Evolutionary conservation across 1,140 invertebrate genomes (phyloP).

Genomic region (Bombus polaris): DNA sequence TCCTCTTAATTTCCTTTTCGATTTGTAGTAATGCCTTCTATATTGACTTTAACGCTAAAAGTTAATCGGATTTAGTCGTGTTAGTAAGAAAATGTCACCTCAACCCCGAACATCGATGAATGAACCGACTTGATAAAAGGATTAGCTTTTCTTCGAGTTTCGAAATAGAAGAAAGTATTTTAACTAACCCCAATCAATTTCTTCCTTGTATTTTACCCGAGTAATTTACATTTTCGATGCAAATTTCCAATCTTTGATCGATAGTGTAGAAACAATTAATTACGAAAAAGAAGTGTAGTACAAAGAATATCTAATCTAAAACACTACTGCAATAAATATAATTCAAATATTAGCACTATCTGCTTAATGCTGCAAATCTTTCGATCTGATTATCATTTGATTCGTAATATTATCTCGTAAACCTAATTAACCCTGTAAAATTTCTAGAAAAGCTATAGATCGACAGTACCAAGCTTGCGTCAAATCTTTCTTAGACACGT

Average conservation of each 20-base stretch:
- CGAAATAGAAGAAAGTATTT: neutral
- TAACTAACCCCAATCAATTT: neutral
- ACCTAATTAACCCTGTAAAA: neutral
- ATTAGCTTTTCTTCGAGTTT: neutral
- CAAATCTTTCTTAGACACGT: neutral
- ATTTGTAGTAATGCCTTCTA: neutral
- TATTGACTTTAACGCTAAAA: constrained; percentile 1
- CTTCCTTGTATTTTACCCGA: neutral
- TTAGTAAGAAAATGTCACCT: neutral
- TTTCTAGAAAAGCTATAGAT: neutral
- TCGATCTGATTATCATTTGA: neutral
- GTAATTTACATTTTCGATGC: neutral
- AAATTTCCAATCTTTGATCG: neutral
- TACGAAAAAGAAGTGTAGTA: neutral
- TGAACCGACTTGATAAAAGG: neutral
- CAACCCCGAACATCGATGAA: neutral
- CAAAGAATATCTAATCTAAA: neutral
- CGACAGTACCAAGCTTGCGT: neutral
- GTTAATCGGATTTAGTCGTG: constrained; percentile 8
- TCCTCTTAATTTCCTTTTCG: neutral
- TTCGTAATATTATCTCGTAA: neutral
- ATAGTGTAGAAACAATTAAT: neutral
- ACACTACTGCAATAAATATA: neutral
- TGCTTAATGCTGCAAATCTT: neutral
- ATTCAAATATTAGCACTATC: neutral